Base-by-base conservation (phyloP, 1,140 invertebrate genomes). In the Zaprionus africanus region DNA sequence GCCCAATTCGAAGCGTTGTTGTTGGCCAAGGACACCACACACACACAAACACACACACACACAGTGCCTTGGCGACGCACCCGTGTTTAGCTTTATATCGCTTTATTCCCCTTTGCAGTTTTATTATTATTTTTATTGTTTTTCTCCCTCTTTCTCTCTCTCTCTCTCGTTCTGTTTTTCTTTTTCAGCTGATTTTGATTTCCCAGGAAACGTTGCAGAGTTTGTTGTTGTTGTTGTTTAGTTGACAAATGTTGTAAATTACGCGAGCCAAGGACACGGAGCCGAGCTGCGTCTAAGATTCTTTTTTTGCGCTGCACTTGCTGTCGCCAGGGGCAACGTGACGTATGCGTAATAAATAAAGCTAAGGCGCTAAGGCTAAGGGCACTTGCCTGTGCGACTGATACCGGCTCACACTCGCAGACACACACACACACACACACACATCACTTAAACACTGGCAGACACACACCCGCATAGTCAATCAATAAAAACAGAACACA, bases 311-410 rank as follows among this genome's bases (percentile, higher is more conserved):
- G 49, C 46, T 69, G 65, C 72, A 69, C 22, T 49, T 54, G 73
- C 26, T 41, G 72, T 70, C 34, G 73, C 54, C 54, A 36, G 34
- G 56, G 64, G 54, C 84, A 80, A 87, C 80, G 78, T 70, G 84
- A 64, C 83, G 83, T 87, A 87, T 87, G 78, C 84, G 83, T 87
- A 87, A 88, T 84, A 88, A 87, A 88, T 81, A 75, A 65, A 79
- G 78, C 73, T 80, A 34, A 34, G 36, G 74, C 54, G 41, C 58
- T 63, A 83, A 83, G 81, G 81, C 76, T 82, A 86, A 86, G 84
- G 83, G 78, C 81, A 88, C 70, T 80, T 71, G 80, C 62, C n/a
- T 11, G 65, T 17, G 73, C 46, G 65, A 65, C 66, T 69, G 81
- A 69, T 77, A 84, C 73, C 78, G 78, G 82, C 67, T 22, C 28